Conservation (phyloP, 2,113 vertebrate genomes). For the Strigops habroptila region DNA sequence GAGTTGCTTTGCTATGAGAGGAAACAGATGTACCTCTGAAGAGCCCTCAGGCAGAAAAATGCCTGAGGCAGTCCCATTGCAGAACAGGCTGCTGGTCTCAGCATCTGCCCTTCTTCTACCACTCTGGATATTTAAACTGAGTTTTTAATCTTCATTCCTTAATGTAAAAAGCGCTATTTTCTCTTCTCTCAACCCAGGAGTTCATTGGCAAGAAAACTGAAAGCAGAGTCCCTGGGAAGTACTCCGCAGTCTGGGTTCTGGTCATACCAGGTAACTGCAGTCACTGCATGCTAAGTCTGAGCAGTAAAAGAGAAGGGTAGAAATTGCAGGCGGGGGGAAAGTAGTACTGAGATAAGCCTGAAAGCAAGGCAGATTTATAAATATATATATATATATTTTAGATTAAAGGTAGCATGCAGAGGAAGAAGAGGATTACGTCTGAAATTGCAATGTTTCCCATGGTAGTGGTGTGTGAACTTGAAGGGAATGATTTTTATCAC, state of each 20-base stretch:
- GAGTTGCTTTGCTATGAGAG: not conserved
- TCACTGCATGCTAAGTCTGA: not conserved
- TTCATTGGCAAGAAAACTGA: not conserved
- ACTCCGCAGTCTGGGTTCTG: not conserved
- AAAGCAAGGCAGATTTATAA: not conserved
- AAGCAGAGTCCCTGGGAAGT: not conserved
- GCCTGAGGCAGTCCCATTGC: not conserved
- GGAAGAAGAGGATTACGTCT: not conserved
- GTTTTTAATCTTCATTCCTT: slow-evolving; percentile 17
- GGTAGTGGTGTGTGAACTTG: not conserved
- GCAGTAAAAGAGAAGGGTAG: not conserved
- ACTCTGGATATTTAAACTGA: not conserved
- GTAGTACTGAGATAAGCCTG: not conserved
- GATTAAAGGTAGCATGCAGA: not conserved
- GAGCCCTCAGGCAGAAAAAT: not conserved
- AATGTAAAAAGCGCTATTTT: not conserved
- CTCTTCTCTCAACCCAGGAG: not conserved
- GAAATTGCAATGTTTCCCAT: not conserved
- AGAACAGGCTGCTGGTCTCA: not conserved
- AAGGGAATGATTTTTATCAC: not conserved
- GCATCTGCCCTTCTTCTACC: not conserved
- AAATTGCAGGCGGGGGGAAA: not conserved
- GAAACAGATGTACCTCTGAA: not conserved
- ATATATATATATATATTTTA: not conserved
- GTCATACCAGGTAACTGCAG: not conserved